These are phyloP conservation scores for Patagioenas fasciata DNA, from an alignment of 2,113 vertebrate species.

Conservation along the genomic window DNA sequence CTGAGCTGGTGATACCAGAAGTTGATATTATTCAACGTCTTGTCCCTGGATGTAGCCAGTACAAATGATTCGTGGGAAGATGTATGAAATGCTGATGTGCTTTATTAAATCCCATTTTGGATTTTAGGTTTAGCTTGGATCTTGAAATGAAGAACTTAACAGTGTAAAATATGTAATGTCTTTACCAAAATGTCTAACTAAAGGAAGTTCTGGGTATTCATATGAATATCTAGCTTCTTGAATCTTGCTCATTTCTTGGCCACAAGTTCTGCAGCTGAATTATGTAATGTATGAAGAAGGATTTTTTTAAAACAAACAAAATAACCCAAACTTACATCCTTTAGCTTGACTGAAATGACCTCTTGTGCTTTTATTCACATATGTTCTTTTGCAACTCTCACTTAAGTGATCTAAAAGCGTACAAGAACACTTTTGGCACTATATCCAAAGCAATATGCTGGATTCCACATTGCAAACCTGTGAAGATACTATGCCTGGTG, in stretches of 20 bases:
- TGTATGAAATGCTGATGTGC: background rate
- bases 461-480: background rate
- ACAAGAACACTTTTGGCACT: background rate
- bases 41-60: background rate
- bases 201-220: background rate
- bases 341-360: background rate
- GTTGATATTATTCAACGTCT: background rate
- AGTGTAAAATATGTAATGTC: background rate
- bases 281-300: background rate
- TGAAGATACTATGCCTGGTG: background rate
- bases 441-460: background rate
- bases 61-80: background rate
- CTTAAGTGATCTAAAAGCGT: background rate
- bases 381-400: background rate
- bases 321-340: background rate
- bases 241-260: background rate
- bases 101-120: background rate
- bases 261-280: background rate
- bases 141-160: background rate
- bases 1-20: background rate
- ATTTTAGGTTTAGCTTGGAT: background rate
- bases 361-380: background rate
- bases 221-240: background rate
- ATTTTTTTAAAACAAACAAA: background rate
- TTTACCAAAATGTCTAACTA: background rate